These are phyloP conservation scores for Fundulus diaphanus DNA, from an alignment of 2,797 vertebrate genomes.

Conservation along the genomic window DNA sequence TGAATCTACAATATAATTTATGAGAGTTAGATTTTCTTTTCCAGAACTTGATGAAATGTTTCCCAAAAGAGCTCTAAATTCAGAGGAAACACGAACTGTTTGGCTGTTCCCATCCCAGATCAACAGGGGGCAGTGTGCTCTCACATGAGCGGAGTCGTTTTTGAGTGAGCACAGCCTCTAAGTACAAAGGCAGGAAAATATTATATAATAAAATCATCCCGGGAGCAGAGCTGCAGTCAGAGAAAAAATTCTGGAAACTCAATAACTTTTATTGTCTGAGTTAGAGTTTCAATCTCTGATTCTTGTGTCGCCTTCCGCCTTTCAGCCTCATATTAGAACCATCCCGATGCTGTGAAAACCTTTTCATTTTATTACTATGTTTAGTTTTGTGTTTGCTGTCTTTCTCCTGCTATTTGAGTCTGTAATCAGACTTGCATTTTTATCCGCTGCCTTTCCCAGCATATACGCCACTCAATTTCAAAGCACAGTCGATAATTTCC, in stretches of 20 bases:
- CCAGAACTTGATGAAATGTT: neutral
- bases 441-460: constrained; percentile 21
- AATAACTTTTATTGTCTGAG: constrained; percentile 56
- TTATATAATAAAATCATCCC: constrained; percentile 68
- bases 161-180: constrained; percentile 41
- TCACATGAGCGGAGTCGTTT: constrained; percentile 19
- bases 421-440: constrained; percentile 37
- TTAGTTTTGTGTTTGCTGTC: constrained; percentile 26
- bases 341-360: constrained; percentile 29
- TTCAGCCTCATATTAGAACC: constrained; percentile 48
- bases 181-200: constrained; percentile 56
- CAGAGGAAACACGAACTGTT: neutral
- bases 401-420: constrained; percentile 31
- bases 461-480: constrained; percentile 2
- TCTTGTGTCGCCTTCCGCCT: constrained; percentile 37
- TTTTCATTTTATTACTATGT: constrained; percentile 46
- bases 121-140: constrained; percentile 72
- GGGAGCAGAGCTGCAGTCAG: constrained; percentile 54
- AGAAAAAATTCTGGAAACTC: constrained; percentile 65
- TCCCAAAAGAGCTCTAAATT: neutral
- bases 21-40: constrained; percentile 8
- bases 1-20: neutral
- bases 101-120: neutral
- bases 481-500: constrained; percentile 12
- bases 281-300: constrained; percentile 35